A percentile compares a stretch with the other conserved stretches of the same genome.
These are phyloP conservation scores for Alcedo atthis DNA, from an alignment of 2,797 vertebrate species.

Conservation along the genomic window DNA sequence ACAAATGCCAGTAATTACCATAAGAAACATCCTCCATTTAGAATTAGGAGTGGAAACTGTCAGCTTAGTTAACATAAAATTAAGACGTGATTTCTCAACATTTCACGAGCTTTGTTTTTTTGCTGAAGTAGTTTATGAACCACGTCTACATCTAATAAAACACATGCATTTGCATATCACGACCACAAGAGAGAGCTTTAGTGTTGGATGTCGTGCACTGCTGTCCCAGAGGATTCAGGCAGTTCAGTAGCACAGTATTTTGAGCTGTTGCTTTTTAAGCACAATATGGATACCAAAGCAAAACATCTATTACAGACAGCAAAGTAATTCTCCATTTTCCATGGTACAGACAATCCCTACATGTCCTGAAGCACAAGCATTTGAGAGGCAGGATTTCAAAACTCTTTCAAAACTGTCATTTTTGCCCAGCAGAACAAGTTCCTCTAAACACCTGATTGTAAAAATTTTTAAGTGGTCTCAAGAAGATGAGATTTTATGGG, in stretches of 20 bases:
- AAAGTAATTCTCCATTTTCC: background rate
- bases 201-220: background rate
- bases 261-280: background rate
- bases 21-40: background rate
- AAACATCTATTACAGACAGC: background rate
- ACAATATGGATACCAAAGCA: background rate
- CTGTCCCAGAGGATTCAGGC: background rate
- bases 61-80: background rate
- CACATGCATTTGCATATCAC: conserved; percentile 20
- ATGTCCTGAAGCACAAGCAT: background rate
- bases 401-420: background rate
- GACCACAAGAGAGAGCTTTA: conserved; percentile 76
- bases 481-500: background rate
- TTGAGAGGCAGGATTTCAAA: background rate
- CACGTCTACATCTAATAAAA: background rate
- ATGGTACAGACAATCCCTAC: background rate
- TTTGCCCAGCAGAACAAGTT: background rate
- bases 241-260: background rate
- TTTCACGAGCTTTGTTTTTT: background rate
- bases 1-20: background rate
- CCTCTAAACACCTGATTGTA: background rate
- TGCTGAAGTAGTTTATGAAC: background rate
- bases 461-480: background rate
- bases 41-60: background rate
- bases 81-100: conserved; percentile 17